Conservation (phyloP, 2,888 invertebrate species). For the Tethea ocularis region DNA sequence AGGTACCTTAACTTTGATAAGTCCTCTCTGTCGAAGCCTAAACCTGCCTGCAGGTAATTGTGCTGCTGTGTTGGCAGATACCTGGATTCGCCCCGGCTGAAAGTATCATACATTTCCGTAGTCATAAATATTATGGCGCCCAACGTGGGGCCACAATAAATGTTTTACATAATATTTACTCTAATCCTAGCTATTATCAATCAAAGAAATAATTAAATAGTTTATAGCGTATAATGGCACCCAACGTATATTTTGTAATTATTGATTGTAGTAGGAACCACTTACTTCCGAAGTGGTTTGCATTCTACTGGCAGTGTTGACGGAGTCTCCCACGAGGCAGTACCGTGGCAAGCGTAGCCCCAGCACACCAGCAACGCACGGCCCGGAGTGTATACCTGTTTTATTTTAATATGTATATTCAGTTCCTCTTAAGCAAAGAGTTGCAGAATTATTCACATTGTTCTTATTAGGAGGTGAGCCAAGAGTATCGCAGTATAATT, state of each 20-base stretch:
- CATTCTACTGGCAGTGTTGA: constrained; percentile 96
- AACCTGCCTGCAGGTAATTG: constrained; percentile 87
- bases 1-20: constrained; percentile 91
- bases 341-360: constrained; percentile 93
- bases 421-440: no score
- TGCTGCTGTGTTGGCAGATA: constrained; percentile 88
- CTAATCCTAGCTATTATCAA: neutral
- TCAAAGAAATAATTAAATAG: neutral
- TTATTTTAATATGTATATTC: neutral
- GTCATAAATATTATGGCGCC: neutral
- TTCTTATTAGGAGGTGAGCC: no score
- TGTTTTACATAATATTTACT: no score
- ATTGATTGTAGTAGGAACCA: neutral
- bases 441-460: no score
- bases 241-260: neutral
- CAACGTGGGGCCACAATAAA: neutral
- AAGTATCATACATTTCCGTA: neutral
- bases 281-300: constrained; percentile 85
- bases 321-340: constrained; percentile 95
- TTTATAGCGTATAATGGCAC: neutral
- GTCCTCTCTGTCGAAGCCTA: constrained; percentile 87
- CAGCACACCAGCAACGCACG: constrained; percentile 94
- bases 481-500: no score
- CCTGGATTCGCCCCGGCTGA: constrained; percentile 85
- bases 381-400: constrained; percentile 91